These are phyloP conservation scores for Hymenopus coronatus DNA, from an alignment of 2,888 invertebrate species.

Conservation along the genomic window DNA sequence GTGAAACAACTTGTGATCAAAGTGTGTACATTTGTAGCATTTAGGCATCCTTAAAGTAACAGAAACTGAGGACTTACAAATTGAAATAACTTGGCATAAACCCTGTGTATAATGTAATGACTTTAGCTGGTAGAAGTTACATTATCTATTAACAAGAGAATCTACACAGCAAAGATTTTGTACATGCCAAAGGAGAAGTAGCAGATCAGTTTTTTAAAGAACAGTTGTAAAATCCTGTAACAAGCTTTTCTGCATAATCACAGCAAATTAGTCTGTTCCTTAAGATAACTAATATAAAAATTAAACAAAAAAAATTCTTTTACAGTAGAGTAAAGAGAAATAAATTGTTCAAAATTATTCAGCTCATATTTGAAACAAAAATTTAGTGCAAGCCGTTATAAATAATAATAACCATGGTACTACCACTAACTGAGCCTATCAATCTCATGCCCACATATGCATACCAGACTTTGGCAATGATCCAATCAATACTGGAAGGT, in stretches of 20 bases:
- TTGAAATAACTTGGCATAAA: background rate
- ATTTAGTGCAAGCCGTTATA: too few species aligned
- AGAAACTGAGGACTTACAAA: background rate
- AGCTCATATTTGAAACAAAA: too few species aligned
- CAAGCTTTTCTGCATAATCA: background rate
- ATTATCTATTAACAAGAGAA: background rate
- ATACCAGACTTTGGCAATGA: too few species aligned
- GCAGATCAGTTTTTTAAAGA: background rate
- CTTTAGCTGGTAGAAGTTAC: background rate
- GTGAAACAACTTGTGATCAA: background rate
- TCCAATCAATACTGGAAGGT: too few species aligned
- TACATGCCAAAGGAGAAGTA: background rate
- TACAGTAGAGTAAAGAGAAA: too few species aligned
- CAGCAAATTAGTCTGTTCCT: too few species aligned
- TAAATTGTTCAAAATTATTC: too few species aligned
- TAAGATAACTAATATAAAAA: too few species aligned
- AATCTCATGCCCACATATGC: too few species aligned
- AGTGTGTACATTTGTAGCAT: background rate
- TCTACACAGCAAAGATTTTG: background rate
- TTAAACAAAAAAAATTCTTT: background rate
- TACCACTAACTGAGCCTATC: too few species aligned
- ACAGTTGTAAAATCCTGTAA: background rate
- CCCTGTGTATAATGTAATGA: background rate
- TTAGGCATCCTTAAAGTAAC: background rate
- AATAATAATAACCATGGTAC: too few species aligned